Evolutionary conservation across 2,113 vertebrate genomes (phyloP).

Genomic region (Nothocercus nigrocapillus): DNA sequence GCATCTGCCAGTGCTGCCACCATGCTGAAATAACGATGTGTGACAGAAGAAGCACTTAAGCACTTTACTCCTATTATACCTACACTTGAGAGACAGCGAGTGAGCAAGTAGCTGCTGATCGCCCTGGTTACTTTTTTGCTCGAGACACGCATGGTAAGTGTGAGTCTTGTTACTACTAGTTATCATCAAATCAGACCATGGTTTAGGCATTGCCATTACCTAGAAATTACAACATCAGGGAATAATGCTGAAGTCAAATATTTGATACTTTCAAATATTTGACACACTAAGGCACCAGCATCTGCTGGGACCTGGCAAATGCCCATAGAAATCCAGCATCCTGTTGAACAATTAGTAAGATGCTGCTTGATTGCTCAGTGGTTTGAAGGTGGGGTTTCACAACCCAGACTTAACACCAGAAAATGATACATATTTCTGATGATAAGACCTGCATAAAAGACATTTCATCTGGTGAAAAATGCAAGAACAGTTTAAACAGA

Average conservation of each 20-base stretch:
- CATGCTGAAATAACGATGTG: not conserved
- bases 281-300: not conserved
- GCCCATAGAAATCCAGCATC: not conserved
- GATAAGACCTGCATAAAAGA: not conserved
- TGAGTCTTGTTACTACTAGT: not conserved
- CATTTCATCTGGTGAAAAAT: not conserved
- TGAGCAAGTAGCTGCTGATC: not conserved
- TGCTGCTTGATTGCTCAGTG: not conserved
- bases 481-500: not conserved
- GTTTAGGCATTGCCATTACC: not conserved
- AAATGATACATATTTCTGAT: not conserved
- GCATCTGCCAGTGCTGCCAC: not conserved
- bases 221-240: not conserved
- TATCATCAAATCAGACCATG: not conserved
- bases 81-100: not conserved
- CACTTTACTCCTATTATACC: not conserved
- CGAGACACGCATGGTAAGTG: not conserved
- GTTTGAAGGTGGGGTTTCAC: not conserved
- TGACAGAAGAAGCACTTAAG: not conserved
- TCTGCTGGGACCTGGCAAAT: not conserved
- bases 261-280: conserved; percentile 3
- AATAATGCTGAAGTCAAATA: not conserved
- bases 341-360: not conserved
- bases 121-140: not conserved
- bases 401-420: not conserved